phyloP scores from a whole-genome alignment of 2,888 invertebrate species.

The Caenorhabditis uteleia region DNA sequence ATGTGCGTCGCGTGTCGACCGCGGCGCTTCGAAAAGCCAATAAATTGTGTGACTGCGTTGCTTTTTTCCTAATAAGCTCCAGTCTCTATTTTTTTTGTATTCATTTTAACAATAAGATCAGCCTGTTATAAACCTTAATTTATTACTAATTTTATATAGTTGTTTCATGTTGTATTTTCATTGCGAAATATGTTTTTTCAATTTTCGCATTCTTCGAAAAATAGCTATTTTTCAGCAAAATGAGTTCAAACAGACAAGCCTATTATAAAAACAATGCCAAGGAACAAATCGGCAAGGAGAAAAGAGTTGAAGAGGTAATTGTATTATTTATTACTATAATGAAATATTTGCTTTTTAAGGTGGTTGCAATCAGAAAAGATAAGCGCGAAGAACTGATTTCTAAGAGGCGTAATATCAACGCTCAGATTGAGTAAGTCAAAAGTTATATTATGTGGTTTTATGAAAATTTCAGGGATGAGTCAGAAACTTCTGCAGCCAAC shows the following conservation, averaged over 20 bases:
- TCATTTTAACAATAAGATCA: too few relatives aligned
- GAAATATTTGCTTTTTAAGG: conserved; percentile 20
- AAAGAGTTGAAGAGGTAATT: conserved; percentile 57
- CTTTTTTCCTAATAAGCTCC: too few relatives aligned
- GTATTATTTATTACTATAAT: not conserved
- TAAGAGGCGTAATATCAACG: conserved; percentile 89
- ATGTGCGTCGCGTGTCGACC: too few relatives aligned
- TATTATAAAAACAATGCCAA: conserved; percentile 97
- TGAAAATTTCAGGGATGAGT: conserved; percentile 37
- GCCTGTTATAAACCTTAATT: too few relatives aligned
- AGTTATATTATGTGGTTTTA: not conserved
- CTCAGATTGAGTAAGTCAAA: conserved; percentile 71
- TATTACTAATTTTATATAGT: too few relatives aligned
- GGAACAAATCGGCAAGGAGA: conserved; percentile 83
- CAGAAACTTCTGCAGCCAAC: conserved; percentile 25
- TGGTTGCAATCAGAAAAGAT: conserved; percentile 84
- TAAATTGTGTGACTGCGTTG: too few relatives aligned
- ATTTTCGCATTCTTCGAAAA: not conserved
- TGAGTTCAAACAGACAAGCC: conserved; percentile 43
- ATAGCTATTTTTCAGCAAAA: conserved; percentile 18
- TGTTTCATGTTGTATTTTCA: not conserved
- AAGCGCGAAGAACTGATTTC: conserved; percentile 95
- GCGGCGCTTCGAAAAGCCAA: too few relatives aligned
- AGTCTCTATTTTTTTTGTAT: too few relatives aligned
- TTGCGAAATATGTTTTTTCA: not conserved